Percentiles rank a stretch among this genome's conserved stretches.
Conservation (phyloP, 2,797 vertebrate species). For the Neosilurus mollespiculum region DNA sequence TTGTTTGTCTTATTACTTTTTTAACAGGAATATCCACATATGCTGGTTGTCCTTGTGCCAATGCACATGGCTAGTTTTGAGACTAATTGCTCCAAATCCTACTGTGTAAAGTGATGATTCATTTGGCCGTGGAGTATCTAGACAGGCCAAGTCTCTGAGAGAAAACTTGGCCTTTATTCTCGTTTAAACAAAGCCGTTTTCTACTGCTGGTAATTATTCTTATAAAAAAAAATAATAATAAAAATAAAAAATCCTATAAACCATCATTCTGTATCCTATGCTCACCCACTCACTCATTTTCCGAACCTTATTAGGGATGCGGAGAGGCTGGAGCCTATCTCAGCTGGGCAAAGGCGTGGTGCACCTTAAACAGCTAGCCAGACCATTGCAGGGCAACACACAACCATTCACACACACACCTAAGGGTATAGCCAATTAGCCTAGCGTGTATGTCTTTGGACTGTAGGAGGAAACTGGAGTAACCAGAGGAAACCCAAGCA, state of each 20-base stretch:
- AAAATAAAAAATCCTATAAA: background rate
- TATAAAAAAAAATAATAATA: background rate
- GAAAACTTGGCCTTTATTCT: background rate
- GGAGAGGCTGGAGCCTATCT: too few relatives aligned
- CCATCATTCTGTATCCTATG: background rate
- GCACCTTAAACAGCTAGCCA: too few relatives aligned
- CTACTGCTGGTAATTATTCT: background rate
- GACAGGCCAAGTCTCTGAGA: background rate
- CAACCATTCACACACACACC: too few relatives aligned
- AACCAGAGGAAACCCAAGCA: too few relatives aligned
- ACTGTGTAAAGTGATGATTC: constrained; percentile 16
- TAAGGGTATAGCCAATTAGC: too few relatives aligned
- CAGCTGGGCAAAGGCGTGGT: too few relatives aligned
- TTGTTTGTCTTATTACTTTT: background rate
- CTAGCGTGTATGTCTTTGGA: too few relatives aligned
- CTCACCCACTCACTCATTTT: too few relatives aligned
- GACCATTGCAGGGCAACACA: too few relatives aligned
- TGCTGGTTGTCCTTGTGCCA: background rate
- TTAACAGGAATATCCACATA: background rate
- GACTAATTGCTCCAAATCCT: constrained; percentile 4
- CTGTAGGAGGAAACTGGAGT: too few relatives aligned
- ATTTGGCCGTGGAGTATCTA: background rate
- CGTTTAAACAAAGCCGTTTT: background rate
- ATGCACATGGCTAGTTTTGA: background rate
- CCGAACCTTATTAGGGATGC: too few relatives aligned